Evolutionary conservation across 2,888 invertebrate species (phyloP).

Genomic region (Zootermopsis nevadensis): DNA sequence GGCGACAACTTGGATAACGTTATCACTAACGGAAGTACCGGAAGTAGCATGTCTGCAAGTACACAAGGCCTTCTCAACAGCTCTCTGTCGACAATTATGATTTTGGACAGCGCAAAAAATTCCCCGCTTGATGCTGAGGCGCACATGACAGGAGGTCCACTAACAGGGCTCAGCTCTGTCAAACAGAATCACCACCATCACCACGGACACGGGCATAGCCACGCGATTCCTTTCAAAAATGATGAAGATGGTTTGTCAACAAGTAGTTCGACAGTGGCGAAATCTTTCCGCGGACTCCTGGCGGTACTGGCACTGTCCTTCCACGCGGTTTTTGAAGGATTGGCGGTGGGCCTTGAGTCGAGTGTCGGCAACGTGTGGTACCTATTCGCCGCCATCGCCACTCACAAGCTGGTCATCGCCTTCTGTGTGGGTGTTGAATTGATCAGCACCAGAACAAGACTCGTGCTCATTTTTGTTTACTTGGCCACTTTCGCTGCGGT

Average conservation of each 20-base stretch:
- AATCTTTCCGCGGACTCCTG: constrained; percentile 75
- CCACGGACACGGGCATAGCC: constrained; percentile 47
- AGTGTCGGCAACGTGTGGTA: constrained; percentile 73
- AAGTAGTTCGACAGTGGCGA: constrained; percentile 44
- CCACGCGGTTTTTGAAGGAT: constrained; percentile 88
- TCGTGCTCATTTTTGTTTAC: constrained; percentile 66
- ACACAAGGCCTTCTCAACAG: constrained; percentile 57
- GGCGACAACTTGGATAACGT: constrained; percentile 43
- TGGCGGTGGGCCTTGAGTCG: constrained; percentile 83
- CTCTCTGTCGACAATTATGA: constrained; percentile 51
- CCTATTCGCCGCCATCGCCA: constrained; percentile 73
- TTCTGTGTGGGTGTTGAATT: constrained; percentile 76
- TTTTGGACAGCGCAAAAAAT: constrained; percentile 49
- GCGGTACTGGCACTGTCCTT: constrained; percentile 86
- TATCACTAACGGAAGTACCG: constrained; percentile 44
- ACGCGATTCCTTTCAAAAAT: constrained; percentile 46
- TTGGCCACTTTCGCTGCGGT: constrained; percentile 74
- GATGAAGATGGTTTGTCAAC: constrained; percentile 47
- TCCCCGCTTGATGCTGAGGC: constrained; percentile 56
- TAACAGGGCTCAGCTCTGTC: constrained; percentile 43
- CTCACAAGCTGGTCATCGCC: constrained; percentile 74
- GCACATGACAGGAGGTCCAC: constrained; percentile 52
- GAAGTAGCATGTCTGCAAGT: constrained; percentile 56
- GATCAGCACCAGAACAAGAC: constrained; percentile 67
- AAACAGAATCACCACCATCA: constrained; percentile 48